These are phyloP conservation scores for Rhabdophis nuchalis DNA, from an alignment of 2,797 vertebrate species.

Conservation along the genomic window DNA sequence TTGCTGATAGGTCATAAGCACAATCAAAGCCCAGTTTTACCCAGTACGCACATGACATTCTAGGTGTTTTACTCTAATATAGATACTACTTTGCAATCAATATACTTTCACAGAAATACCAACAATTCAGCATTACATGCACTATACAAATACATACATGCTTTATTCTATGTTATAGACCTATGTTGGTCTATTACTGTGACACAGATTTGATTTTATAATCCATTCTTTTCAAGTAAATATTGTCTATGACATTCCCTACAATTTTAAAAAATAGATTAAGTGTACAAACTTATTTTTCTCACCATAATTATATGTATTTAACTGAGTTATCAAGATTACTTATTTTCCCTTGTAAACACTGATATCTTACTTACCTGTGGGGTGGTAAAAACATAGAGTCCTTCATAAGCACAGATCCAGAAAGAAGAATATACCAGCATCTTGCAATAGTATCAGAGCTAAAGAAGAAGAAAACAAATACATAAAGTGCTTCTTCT, in stretches of 20 bases:
- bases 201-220: not conserved
- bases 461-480: slow-evolving; percentile 68
- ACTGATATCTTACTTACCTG: slow-evolving; percentile 65
- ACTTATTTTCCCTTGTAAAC: not conserved
- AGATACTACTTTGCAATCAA: not conserved
- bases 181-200: not conserved
- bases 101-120: not conserved
- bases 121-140: not conserved
- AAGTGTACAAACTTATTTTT: not conserved
- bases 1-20: not conserved
- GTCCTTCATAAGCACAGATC: slow-evolving; percentile 92
- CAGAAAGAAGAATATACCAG: slow-evolving; percentile 94
- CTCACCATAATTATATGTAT: no score
- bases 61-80: not conserved
- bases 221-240: not conserved
- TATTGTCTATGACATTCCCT: not conserved
- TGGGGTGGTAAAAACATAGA: slow-evolving; percentile 90
- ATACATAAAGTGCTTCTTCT: not conserved
- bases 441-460: slow-evolving; percentile 89
- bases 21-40: not conserved
- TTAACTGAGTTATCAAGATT: not conserved
- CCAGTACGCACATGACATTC: not conserved
- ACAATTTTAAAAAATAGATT: not conserved
- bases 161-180: not conserved
- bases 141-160: not conserved